Evolutionary conservation across 2,888 invertebrate genomes (phyloP).

Genomic region (Ichneumoninae sp.): DNA sequence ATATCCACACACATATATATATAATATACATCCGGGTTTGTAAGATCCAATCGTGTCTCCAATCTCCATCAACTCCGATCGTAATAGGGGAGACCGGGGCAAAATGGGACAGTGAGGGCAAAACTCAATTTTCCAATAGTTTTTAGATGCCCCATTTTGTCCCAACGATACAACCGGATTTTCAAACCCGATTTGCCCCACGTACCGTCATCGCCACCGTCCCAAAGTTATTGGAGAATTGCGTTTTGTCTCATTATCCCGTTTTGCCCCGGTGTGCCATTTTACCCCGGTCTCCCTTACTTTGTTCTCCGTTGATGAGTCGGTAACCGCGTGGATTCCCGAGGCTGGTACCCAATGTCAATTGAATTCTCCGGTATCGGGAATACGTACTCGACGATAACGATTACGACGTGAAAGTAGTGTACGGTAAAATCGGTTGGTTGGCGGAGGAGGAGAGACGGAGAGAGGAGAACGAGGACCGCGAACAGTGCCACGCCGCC

Average conservation of each 20-base stretch:
- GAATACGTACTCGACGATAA: constrained; percentile 20
- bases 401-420: constrained; percentile 48
- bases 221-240: no score
- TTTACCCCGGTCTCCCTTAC: no score
- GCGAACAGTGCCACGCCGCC: constrained; percentile 59
- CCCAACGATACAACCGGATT: no score
- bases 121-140: no score
- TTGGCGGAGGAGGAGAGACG: constrained; percentile 43
- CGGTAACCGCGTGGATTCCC: background rate
- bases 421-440: constrained; percentile 59
- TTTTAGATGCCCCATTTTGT: no score
- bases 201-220: no score
- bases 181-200: no score
- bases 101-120: no score
- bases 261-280: no score
- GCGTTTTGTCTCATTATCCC: no score
- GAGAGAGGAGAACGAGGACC: constrained; percentile 49
- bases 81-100: background rate
- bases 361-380: constrained; percentile 12
- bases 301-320: constrained; percentile 10
- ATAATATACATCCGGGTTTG: background rate
- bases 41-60: constrained; percentile 12
- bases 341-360: constrained; percentile 2
- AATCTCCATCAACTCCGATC: constrained; percentile 12
- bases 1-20: background rate